These are phyloP conservation scores for Chymomyza procnemis DNA, from an alignment of 2,888 invertebrate genomes.

Conservation along the genomic window DNA sequence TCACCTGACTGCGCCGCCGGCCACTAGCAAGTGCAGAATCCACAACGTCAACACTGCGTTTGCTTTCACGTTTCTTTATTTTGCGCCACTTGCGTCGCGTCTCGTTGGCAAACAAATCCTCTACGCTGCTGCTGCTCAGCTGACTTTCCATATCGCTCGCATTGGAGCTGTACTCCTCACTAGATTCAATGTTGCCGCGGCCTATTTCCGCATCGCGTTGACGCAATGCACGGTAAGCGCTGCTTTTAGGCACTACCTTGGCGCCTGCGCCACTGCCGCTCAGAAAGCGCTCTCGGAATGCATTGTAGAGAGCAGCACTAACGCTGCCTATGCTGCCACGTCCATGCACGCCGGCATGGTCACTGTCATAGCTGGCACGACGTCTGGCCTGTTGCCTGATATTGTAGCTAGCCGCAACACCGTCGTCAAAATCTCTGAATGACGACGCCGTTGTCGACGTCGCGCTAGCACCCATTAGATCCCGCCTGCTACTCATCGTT, in stretches of 20 bases:
- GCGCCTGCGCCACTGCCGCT: background rate
- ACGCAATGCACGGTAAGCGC: constrained; percentile 54
- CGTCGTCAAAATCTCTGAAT: constrained; percentile 12
- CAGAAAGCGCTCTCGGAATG: constrained; percentile 59
- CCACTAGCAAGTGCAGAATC: background rate
- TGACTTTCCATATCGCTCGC: constrained; percentile 29
- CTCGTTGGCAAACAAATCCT: constrained; percentile 62
- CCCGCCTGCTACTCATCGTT: constrained; percentile 39
- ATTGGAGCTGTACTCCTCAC: constrained; percentile 24
- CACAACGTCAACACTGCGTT: constrained; percentile 8
- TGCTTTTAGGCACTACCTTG: constrained; percentile 28
- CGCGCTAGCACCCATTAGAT: constrained; percentile 21
- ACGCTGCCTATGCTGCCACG: constrained; percentile 46
- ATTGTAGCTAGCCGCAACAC: constrained; percentile 20
- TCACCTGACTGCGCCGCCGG: constrained; percentile 44
- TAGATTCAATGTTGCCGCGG: constrained; percentile 35
- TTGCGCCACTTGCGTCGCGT: constrained; percentile 47
- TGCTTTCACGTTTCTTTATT: constrained; percentile 40
- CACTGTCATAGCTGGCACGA: background rate
- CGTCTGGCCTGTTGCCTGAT: background rate
- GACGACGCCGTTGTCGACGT: constrained; percentile 2
- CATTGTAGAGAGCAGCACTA: constrained; percentile 55
- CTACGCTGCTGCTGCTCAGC: constrained; percentile 62
- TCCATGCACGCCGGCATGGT: constrained; percentile 44
- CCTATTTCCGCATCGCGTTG: constrained; percentile 65